Base-by-base conservation (phyloP, 1,140 invertebrate genomes). In the Callitettix versicolor region DNA sequence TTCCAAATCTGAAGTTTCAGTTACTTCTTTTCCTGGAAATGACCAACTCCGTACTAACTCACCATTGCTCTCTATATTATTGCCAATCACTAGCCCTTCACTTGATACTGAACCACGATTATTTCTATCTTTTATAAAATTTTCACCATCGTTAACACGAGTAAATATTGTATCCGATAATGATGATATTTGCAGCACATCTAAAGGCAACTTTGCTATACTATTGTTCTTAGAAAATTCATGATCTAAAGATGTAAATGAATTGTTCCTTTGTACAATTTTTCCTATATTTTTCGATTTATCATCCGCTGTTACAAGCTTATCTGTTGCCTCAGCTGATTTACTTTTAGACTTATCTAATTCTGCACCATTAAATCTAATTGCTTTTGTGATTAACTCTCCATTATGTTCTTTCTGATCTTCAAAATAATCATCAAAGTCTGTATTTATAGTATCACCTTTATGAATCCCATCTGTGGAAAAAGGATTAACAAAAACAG, bases 401-500 rank as follows among this genome's bases (percentile, higher is more conserved):
- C 54, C 46, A 9, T 40, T 26, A 14, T 55, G 33, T 40, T 55
- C 54, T 49, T 49, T 55, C n/a, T 49, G 44, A 41, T 65, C 63
- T 49, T 63, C 60, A 51, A 57, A 65, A 53, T 63, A 62, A 43
- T 65, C 64, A 55, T 65, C 64, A 54, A 65, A 63, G 44, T 63
- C 62, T 30, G 63, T 64, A 42, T 62, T 64, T 2, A 63, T 62
- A n/a, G 52, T 42, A n/a, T 59, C 41, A 9, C 26, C 42, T 57
- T 42, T 53, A 53, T 53, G 50, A 1, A 26, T 1, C 1, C 46
- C 38, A 4, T 62, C 60, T 11, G 55, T 43, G 67, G n/a, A 67
- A 69, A 78, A 66, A 0, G 76, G 76, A 69, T 78, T 78, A 2
- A 78, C 73, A 69, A 78, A 76, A 57, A 80, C 68, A 49, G 72